phyloP scores from a whole-genome alignment of 2,113 vertebrate species.

The Xiphophorus couchianus region DNA sequence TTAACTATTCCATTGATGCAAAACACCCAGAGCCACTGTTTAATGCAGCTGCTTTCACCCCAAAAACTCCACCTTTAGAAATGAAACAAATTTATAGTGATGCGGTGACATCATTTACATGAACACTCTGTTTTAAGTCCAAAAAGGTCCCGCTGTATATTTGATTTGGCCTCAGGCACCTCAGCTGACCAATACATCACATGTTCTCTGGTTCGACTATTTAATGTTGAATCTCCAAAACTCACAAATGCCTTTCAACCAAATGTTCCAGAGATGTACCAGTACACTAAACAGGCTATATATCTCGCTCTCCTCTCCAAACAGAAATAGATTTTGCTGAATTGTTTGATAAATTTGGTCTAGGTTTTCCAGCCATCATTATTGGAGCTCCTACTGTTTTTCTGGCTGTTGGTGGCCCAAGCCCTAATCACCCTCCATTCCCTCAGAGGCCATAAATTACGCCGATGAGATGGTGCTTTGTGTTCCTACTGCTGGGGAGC shows the following conservation, averaged over 20 bases:
- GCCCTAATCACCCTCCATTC: conserved; percentile 94
- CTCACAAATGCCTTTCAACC: conserved; percentile 93
- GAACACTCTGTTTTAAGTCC: conserved; percentile 92
- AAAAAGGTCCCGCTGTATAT: conserved; percentile 95
- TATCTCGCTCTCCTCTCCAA: conserved; percentile 91
- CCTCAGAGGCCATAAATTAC: conserved; percentile 99
- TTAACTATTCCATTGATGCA: conserved; percentile 42
- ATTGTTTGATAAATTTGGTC: conserved; percentile 99
- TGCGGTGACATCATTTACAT: conserved; percentile 91
- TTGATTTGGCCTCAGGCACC: conserved; percentile 91
- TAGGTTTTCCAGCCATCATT: conserved; percentile 94
- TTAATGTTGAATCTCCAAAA: conserved; percentile 98
- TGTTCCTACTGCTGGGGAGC: conserved; percentile 89
- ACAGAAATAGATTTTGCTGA: conserved; percentile 96
- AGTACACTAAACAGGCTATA: conserved; percentile 92
- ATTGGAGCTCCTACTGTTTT: conserved; percentile 98
- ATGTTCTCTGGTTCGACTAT: conserved; percentile 91
- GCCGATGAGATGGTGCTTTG: conserved; percentile 94
- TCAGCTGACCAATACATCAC: conserved; percentile 90
- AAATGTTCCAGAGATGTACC: conserved; percentile 91
- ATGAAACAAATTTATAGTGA: conserved; percentile 72
- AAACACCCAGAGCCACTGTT: conserved; percentile 37
- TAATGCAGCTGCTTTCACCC: conserved; percentile 65
- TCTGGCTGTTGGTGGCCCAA: conserved; percentile 98
- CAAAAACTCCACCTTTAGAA: conserved; percentile 65